These are phyloP conservation scores for Hyperoplus immaculatus DNA, from an alignment of 2,797 vertebrate genomes.

Conservation along the genomic window DNA sequence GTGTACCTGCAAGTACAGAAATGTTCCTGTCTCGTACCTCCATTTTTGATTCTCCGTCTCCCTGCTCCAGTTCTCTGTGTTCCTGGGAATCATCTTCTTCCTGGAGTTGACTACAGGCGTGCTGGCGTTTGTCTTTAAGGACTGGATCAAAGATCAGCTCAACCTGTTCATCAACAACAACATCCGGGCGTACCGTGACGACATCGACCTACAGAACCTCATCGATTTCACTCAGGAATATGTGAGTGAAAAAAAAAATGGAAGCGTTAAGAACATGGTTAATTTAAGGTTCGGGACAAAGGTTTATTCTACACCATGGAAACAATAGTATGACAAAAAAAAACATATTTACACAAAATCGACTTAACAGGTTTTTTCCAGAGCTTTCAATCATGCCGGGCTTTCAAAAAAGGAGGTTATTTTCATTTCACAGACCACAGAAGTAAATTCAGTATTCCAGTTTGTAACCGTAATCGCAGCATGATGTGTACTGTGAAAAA, in stretches of 20 bases:
- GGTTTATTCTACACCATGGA: too few species aligned
- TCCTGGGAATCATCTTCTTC: conserved; percentile 98
- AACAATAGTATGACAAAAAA: not conserved
- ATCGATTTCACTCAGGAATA: conserved; percentile 99
- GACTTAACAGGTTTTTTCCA: not conserved
- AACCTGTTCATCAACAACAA: conserved; percentile 99
- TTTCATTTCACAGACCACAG: too few species aligned
- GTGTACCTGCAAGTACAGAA: too few species aligned
- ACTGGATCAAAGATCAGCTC: conserved; percentile 99
- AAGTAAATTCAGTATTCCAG: too few species aligned
- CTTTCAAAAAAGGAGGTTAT: too few species aligned
- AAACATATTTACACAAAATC: not conserved
- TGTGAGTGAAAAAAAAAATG: conserved; percentile 79
- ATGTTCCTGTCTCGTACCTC: not conserved
- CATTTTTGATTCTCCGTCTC: not conserved
- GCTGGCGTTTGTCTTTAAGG: conserved; percentile 97
- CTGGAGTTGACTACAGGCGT: conserved; percentile 96
- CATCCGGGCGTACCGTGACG: conserved; percentile 96
- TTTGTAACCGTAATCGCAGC: too few species aligned
- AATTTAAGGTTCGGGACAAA: too few species aligned
- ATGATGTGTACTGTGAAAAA: too few species aligned
- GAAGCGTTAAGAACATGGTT: not conserved
- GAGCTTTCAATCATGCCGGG: not conserved
- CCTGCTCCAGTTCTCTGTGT: conserved; percentile 93
- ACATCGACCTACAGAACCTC: conserved; percentile 98